Evolutionary conservation across 2,888 invertebrate genomes (phyloP), one percentile per base, ranked within the genome.

Genomic region (Caenorhabditis becei): DNA sequence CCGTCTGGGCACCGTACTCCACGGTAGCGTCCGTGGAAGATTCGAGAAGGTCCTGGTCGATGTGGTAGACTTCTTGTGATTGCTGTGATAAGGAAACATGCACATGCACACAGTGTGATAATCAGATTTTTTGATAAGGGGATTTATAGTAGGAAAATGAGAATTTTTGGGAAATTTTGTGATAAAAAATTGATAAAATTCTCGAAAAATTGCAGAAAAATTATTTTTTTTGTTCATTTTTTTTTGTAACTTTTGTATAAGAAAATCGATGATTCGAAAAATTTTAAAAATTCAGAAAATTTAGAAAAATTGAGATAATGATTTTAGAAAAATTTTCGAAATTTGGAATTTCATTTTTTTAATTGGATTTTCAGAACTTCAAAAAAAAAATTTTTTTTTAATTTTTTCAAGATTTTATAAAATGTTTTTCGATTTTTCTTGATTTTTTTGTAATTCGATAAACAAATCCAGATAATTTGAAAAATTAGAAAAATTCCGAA

Each of bases 1-100:
- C 61, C 37, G 75, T 74, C 49, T 79, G 79, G 4, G 79, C 51
- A 24, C 61, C 67, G 54, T 74, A 77, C 61, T 61, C 65, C 7
- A 8, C 28, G 2, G 67, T 77, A 24, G 67, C 56, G 54, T 74
- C 70, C 23, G n/a, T n/a, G n/a, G n/a, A n/a, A n/a, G n/a, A n/a
- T n/a, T 71, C 70, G 10, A 32, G 4, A 10, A 7, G 8, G 41
- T 5, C 5, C 16, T 41, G 4, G 62, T 61, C 20, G 62, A 35
- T 8, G 56, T 41, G 7, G 70, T 62, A 49, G 58, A 49, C 58
- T 51, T 51, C 58, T 35, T 56, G 56, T 32, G 51, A 61, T 49
- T 32, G 32, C 49, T 20, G 11, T 20, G 16, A 44, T 8, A 18
- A 18, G 26, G n/a, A 61, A 14, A 59, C 24, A 41, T 59, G 41